These are phyloP conservation scores for Hiodon tergisus DNA, from an alignment of 2,113 vertebrate genomes.

Conservation along the genomic window DNA sequence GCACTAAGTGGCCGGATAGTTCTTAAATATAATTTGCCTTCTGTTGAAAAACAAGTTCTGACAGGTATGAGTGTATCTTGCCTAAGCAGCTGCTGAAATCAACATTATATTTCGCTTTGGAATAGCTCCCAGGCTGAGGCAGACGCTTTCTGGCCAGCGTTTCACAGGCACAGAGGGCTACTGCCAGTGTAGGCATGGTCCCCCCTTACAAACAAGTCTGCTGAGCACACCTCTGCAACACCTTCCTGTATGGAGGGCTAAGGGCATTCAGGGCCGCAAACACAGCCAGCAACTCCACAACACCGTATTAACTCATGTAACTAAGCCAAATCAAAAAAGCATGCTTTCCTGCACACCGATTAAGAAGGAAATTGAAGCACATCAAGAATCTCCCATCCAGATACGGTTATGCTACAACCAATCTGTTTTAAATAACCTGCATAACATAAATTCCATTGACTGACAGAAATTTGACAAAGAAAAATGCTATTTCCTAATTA, in stretches of 20 bases:
- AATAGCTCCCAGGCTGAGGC: slow-evolving; percentile 40
- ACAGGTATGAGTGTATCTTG: slow-evolving; percentile 42
- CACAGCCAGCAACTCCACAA: background rate
- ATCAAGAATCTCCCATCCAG: background rate
- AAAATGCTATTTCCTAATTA: background rate
- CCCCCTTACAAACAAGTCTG: background rate
- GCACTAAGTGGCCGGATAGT: slow-evolving; percentile 34
- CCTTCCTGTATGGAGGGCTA: background rate
- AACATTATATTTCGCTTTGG: slow-evolving; percentile 35
- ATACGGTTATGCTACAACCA: background rate
- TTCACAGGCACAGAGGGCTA: too few relatives aligned
- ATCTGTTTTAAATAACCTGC: background rate
- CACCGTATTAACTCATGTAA: background rate
- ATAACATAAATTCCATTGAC: background rate
- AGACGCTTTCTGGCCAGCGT: slow-evolving; percentile 17
- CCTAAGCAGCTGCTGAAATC: slow-evolving; percentile 52
- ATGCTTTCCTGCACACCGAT: background rate
- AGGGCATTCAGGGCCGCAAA: background rate
- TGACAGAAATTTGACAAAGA: background rate
- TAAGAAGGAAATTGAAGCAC: too few relatives aligned
- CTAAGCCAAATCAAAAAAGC: background rate
- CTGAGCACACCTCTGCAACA: background rate
- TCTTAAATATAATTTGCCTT: slow-evolving; percentile 25
- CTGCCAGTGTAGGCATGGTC: too few relatives aligned
- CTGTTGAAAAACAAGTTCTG: slow-evolving; percentile 32